Percentiles rank a stretch among this genome's conserved stretches.
phyloP scores from a whole-genome alignment of 2,797 vertebrate genomes.

The Betta splendens region DNA sequence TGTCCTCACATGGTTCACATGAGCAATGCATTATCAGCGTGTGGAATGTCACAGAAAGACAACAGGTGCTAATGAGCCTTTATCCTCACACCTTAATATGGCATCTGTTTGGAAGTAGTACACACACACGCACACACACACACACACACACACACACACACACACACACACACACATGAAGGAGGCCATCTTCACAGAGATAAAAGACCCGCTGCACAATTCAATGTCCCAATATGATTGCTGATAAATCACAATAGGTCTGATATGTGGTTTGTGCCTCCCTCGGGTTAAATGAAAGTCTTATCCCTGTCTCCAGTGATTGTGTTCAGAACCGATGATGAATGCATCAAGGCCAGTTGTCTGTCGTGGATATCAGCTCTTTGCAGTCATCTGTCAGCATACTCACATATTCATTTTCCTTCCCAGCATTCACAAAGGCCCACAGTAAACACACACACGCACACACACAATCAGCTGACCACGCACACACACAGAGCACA shows the following conservation, averaged over 20 bases:
- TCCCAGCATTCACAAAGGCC: slow-evolving; percentile 36
- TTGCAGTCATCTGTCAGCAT: slow-evolving; percentile 59
- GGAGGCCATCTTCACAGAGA: background rate
- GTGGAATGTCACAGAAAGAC: slow-evolving; percentile 65
- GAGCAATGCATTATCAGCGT: slow-evolving; percentile 17
- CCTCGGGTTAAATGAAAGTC: slow-evolving; percentile 12
- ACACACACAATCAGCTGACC: slow-evolving; percentile 31
- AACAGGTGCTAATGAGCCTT: slow-evolving; percentile 29
- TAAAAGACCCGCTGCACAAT: slow-evolving; percentile 2
- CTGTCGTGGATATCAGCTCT: slow-evolving; percentile 22
- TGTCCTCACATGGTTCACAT: background rate
- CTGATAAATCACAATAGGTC: background rate
- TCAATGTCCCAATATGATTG: background rate
- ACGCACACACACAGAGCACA: slow-evolving; percentile 48
- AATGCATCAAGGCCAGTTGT: slow-evolving; percentile 13
- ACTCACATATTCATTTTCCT: slow-evolving; percentile 54
- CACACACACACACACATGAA: background rate
- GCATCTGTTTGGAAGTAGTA: slow-evolving; percentile 32
- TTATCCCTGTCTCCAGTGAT: slow-evolving; percentile 18
- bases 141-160: background rate
- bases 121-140: background rate
- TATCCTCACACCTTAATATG: slow-evolving; percentile 22
- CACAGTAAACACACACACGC: background rate
- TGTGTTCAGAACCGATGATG: background rate
- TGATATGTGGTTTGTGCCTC: background rate